Evolutionary conservation across 2,113 vertebrate genomes (phyloP).

Genomic region (Pica pica): DNA sequence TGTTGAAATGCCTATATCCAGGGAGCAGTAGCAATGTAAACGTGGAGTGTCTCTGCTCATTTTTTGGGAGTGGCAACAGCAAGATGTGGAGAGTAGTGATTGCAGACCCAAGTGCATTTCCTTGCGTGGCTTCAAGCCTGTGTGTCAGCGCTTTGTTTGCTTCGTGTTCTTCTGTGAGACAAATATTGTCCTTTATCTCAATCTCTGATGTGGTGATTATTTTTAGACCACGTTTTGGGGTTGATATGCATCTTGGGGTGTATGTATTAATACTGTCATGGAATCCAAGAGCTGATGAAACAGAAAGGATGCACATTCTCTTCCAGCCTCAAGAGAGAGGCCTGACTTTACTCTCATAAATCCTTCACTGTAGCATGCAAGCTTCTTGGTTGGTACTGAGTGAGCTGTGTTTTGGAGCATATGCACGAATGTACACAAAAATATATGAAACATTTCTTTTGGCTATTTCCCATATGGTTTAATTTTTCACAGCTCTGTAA

Average conservation of each 20-base stretch:
- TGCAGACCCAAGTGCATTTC: neutral
- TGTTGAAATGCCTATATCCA: neutral
- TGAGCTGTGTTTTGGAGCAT: neutral
- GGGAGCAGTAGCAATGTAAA: neutral
- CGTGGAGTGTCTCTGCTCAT: neutral
- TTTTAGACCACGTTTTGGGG: neutral
- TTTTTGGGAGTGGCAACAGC: neutral
- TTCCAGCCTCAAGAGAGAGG: neutral
- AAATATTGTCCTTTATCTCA: neutral
- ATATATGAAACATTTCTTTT: neutral
- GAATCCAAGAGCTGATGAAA: neutral
- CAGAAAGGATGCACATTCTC: neutral
- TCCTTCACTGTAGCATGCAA: rapidly evolving
- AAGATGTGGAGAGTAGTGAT: rapidly evolving
- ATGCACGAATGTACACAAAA: neutral
- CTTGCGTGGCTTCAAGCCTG: neutral
- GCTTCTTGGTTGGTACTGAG: neutral
- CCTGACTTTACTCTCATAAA: neutral
- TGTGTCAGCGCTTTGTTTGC: neutral
- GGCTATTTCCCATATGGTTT: neutral
- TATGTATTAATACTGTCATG: neutral
- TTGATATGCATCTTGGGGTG: rapidly evolving
- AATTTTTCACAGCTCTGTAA: conserved; percentile 1
- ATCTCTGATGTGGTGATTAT: neutral
- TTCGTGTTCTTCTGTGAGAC: too few relatives aligned